Percentiles rank a stretch among this genome's conserved stretches.
phyloP scores from a whole-genome alignment of 2,797 vertebrate genomes.

The Diplodus sargus region DNA sequence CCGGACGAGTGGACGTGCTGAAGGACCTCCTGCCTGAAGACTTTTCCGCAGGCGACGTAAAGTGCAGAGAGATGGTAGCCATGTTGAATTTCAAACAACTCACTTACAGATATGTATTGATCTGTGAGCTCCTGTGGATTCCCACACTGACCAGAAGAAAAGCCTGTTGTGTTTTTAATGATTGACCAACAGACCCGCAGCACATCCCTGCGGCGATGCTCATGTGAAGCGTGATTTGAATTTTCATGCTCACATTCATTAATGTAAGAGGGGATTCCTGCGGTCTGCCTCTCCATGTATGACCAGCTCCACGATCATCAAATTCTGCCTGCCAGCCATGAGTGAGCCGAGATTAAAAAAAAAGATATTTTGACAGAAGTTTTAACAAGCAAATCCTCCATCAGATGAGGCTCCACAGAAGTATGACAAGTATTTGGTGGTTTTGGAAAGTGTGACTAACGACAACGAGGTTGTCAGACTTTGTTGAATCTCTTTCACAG shows the following conservation, averaged over 20 bases:
- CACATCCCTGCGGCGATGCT: not conserved
- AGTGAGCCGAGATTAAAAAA: constrained; percentile 10
- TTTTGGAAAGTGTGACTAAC: constrained; percentile 57
- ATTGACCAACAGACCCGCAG: constrained; percentile 14
- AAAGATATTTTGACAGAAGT: constrained; percentile 44
- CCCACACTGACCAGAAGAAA: constrained; percentile 30
- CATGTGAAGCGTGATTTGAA: constrained; percentile 15
- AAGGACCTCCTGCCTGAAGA: not conserved
- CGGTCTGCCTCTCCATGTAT: not conserved
- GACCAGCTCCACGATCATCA: constrained; percentile 21
- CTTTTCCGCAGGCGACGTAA: not conserved
- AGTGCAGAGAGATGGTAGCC: not conserved
- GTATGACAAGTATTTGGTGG: constrained; percentile 33
- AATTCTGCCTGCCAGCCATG: not conserved
- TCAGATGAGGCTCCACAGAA: constrained; percentile 38
- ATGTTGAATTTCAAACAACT: not conserved
- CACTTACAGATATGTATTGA: constrained; percentile 28
- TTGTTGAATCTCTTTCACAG: constrained; percentile 48
- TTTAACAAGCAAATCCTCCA: constrained; percentile 55
- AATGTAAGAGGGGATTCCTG: constrained; percentile 11
- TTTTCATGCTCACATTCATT: constrained; percentile 23
- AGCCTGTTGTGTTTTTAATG: constrained; percentile 29
- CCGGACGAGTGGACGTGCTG: not conserved
- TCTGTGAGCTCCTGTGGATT: constrained; percentile 27
- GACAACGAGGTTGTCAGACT: constrained; percentile 63